Percentiles rank a stretch among this genome's conserved stretches.
Conservation (phyloP, 2,113 vertebrate species). For the Laticauda colubrina region DNA sequence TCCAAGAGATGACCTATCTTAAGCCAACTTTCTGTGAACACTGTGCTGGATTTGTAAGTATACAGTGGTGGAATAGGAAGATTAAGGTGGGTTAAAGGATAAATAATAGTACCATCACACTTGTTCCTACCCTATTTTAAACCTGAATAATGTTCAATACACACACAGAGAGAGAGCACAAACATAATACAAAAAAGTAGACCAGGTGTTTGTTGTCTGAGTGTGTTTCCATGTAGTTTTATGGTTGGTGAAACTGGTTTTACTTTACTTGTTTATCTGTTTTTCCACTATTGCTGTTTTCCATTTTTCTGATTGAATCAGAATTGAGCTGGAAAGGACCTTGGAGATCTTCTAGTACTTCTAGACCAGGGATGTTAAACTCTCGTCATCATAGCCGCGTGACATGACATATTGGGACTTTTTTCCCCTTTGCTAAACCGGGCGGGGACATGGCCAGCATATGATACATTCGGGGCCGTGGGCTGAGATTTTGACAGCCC, state of each 20-base stretch:
- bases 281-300: not conserved
- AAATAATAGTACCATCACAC: not conserved
- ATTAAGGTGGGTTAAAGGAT: not conserved
- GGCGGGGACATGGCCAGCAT: too few species aligned
- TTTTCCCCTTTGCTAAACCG: too few species aligned
- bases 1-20: constrained; percentile 97
- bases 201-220: not conserved
- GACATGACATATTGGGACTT: too few species aligned
- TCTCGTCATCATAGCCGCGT: fast-evolving
- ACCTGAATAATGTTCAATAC: not conserved
- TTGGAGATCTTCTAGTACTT: too few species aligned
- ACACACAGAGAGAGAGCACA: not conserved
- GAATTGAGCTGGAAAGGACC: too few species aligned
- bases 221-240: not conserved
- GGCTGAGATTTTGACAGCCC: too few species aligned
- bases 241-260: not conserved
- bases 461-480: too few species aligned
- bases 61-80: not conserved
- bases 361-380: too few species aligned
- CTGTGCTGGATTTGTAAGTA: constrained; percentile 97
- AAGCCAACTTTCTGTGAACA: constrained; percentile 98
- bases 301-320: not conserved
- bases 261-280: not conserved
- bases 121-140: not conserved
- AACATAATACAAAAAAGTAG: not conserved